phyloP scores from a whole-genome alignment of 2,113 vertebrate genomes.

The Elachura formosa region DNA sequence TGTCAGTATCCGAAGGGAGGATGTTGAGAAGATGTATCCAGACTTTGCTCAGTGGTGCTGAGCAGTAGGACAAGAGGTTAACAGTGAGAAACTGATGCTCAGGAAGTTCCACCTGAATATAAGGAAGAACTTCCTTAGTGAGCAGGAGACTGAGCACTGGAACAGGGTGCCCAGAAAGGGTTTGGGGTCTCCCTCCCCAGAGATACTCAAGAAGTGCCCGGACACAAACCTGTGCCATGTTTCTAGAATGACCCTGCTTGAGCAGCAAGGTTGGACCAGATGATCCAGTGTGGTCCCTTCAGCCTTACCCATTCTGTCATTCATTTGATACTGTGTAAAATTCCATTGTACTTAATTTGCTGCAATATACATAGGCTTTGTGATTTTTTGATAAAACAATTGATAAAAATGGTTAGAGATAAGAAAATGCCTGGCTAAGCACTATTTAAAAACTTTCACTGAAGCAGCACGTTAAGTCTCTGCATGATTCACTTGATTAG shows the following conservation, averaged over 20 bases:
- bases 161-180: background rate
- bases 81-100: background rate
- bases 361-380: background rate
- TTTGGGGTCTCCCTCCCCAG: background rate
- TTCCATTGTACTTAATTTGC: background rate
- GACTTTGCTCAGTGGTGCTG: background rate
- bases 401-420: background rate
- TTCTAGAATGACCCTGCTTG: background rate
- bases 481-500: background rate
- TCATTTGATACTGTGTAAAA: background rate
- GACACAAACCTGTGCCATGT: background rate
- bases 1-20: background rate
- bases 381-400: background rate
- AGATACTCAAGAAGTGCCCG: background rate
- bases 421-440: background rate
- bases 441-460: background rate
- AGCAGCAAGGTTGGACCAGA: background rate
- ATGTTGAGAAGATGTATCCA: background rate
- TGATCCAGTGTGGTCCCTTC: background rate
- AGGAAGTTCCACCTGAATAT: background rate
- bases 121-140: background rate
- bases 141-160: rapidly evolving
- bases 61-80: background rate
- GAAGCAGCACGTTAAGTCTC: background rate
- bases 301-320: background rate